phyloP scores from a whole-genome alignment of 2,888 invertebrate species.

The Eristalinus sepulchralis region DNA sequence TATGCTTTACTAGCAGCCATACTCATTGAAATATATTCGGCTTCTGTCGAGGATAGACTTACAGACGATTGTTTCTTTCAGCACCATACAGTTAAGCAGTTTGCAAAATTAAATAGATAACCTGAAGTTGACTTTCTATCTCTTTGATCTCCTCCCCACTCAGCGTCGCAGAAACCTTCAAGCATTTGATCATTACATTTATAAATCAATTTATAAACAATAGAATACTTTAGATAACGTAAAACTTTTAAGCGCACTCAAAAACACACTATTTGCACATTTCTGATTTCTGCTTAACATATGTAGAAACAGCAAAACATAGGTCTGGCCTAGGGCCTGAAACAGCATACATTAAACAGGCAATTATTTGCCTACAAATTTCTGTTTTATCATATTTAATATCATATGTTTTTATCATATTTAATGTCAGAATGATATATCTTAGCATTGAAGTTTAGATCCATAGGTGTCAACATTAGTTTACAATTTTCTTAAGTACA shows the following conservation, averaged over 20 bases:
- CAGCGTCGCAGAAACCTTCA: slow-evolving; percentile 36
- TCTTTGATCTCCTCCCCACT: slow-evolving; percentile 41
- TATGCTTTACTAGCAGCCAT: slow-evolving; percentile 38
- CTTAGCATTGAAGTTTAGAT: slow-evolving; percentile 2
- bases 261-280: slow-evolving; percentile 21
- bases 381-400: neutral
- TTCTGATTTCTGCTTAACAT: slow-evolving; percentile 54
- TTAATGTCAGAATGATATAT: neutral
- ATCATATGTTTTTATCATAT: neutral
- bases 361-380: slow-evolving; percentile 27
- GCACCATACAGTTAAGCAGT: too few relatives aligned
- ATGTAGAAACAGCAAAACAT: slow-evolving; percentile 39
- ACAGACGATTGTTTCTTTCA: too few relatives aligned
- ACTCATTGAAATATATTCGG: slow-evolving; percentile 45
- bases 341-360: slow-evolving; percentile 25
- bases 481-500: slow-evolving; percentile 37
- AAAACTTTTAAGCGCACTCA: slow-evolving; percentile 42
- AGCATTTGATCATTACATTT: slow-evolving; percentile 8
- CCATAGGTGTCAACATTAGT: slow-evolving; percentile 27
- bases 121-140: slow-evolving; percentile 55
- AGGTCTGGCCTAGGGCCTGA: slow-evolving; percentile 43
- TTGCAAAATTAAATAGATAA: slow-evolving; percentile 49
- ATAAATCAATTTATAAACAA: slow-evolving; percentile 10
- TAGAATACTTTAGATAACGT: slow-evolving; percentile 42
- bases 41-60: slow-evolving; percentile 48